Percentiles rank a stretch among this genome's conserved stretches.
phyloP scores from a whole-genome alignment of 1,140 invertebrate species.

The Leptinotarsa texana region DNA sequence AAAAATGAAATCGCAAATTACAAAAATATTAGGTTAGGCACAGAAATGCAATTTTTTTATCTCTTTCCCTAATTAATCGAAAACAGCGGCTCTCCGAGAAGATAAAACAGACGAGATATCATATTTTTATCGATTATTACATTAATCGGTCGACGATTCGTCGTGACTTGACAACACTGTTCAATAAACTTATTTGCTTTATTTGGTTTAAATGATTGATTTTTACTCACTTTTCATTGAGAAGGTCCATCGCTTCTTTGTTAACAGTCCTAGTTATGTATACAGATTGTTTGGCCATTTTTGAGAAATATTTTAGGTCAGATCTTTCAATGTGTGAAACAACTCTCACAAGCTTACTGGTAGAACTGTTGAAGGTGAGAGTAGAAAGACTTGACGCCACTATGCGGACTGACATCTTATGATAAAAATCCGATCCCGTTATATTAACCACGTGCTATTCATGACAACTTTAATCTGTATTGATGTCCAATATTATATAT shows the following conservation, averaged over 20 bases:
- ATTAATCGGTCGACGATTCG: too few relatives aligned
- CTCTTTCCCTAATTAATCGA: too few relatives aligned
- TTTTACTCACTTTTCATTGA: slow-evolving; percentile 61
- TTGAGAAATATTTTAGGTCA: slow-evolving; percentile 11
- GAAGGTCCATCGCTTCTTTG: slow-evolving; percentile 58
- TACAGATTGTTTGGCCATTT: slow-evolving; percentile 57
- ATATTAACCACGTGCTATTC: neutral
- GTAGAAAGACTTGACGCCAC: neutral
- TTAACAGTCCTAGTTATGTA: slow-evolving; percentile 66
- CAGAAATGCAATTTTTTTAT: too few relatives aligned
- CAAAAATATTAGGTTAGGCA: slow-evolving; percentile 29
- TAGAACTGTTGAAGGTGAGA: neutral
- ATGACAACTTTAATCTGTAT: too few relatives aligned
- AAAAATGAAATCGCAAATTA: neutral
- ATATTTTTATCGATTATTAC: too few relatives aligned
- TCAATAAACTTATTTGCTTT: too few relatives aligned
- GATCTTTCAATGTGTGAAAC: neutral
- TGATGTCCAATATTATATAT: too few relatives aligned
- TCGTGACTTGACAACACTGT: too few relatives aligned
- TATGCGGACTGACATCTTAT: neutral
- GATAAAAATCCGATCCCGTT: slow-evolving; percentile 1
- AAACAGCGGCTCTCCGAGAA: too few relatives aligned
- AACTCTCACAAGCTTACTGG: neutral
- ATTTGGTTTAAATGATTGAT: neutral
- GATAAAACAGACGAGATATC: too few relatives aligned